phyloP scores from a whole-genome alignment of 1,140 invertebrate genomes.

The Diachasma alloeum region DNA sequence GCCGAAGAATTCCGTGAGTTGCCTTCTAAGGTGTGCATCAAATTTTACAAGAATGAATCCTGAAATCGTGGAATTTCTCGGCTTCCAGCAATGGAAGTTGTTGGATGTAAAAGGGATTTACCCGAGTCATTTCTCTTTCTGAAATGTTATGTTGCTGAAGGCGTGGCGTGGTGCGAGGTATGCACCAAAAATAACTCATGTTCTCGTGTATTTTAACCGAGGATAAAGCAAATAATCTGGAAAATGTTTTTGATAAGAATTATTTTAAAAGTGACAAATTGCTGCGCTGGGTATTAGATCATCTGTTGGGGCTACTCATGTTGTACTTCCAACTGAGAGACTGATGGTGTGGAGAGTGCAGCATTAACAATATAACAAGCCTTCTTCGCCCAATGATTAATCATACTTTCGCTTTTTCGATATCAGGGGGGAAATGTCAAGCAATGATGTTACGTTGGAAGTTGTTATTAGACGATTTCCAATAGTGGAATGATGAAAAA shows the following conservation, averaged over 20 bases:
- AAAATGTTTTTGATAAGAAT: background rate
- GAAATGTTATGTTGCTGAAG: background rate
- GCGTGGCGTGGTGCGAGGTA: background rate
- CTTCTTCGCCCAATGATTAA: background rate
- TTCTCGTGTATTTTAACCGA: background rate
- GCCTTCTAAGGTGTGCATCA: too few species aligned
- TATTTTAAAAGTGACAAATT: background rate
- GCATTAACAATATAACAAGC: background rate
- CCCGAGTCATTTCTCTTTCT: background rate
- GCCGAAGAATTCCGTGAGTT: too few species aligned
- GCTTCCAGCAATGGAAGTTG: background rate
- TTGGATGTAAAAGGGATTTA: background rate
- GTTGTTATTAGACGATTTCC: background rate
- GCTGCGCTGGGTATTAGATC: background rate
- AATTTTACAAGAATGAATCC: background rate
- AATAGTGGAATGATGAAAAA: background rate
- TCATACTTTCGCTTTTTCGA: constrained; percentile 1
- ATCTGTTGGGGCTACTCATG: background rate
- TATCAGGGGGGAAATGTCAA: background rate
- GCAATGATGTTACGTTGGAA: background rate
- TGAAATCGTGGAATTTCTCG: background rate
- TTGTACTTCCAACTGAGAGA: background rate
- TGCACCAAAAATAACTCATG: background rate
- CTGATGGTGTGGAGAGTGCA: background rate
- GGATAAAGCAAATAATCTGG: background rate